phyloP scores from a whole-genome alignment of 2,797 vertebrate species.

The Halcyon chelicuti region DNA sequence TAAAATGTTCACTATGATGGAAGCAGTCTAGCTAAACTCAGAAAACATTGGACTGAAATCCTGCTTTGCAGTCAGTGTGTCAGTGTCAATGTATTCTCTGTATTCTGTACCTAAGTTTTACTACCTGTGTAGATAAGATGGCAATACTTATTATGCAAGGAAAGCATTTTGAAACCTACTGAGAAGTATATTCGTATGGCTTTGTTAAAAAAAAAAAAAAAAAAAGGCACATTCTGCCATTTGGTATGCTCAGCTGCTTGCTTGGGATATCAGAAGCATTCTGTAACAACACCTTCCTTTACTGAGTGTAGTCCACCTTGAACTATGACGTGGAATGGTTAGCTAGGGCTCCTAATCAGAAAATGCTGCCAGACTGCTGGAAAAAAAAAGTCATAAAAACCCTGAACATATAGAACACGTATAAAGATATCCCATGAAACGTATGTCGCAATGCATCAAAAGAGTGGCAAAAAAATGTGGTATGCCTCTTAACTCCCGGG shows the following conservation, averaged over 20 bases:
- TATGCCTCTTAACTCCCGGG: neutral
- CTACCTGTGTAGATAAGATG: neutral
- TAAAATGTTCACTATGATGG: neutral
- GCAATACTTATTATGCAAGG: neutral
- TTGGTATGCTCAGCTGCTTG: neutral
- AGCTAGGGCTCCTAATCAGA: neutral
- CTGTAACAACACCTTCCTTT: neutral
- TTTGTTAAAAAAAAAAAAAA: neutral
- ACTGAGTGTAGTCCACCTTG: neutral
- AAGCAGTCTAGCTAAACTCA: neutral
- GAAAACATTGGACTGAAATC: neutral
- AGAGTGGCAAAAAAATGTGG: neutral
- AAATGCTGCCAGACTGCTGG: neutral
- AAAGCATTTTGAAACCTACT: neutral
- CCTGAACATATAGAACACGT: neutral
- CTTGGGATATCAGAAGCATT: rapidly evolving
- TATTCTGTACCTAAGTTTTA: neutral
- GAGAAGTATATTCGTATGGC: neutral
- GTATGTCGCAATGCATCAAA: neutral
- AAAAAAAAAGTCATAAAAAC: neutral
- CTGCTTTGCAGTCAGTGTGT: neutral
- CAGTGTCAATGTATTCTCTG: no score
- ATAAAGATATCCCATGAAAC: neutral
- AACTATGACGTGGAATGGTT: neutral
- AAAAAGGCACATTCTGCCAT: neutral